Evolutionary conservation across 2,888 invertebrate species (phyloP).

Genomic region (Platypus cylindrus): DNA sequence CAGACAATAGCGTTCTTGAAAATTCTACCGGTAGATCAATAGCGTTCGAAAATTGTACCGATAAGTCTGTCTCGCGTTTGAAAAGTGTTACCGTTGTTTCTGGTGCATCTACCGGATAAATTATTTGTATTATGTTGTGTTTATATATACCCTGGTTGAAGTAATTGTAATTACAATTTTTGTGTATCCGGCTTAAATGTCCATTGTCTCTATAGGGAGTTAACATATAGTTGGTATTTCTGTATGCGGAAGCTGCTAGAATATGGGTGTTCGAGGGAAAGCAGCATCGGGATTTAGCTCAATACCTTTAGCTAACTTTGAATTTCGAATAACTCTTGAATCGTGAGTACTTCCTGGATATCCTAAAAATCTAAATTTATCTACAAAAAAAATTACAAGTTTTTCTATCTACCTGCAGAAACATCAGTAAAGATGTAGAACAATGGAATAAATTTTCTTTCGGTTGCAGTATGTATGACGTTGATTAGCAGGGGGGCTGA

Average conservation of each 20-base stretch:
- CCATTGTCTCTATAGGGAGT: constrained; percentile 2
- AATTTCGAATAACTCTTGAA: not conserved
- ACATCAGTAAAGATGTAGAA: constrained; percentile 2
- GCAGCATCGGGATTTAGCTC: not conserved
- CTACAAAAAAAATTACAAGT: not conserved
- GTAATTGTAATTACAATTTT: constrained; percentile 2
- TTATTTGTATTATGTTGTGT: too few species aligned
- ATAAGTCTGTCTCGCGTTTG: too few species aligned
- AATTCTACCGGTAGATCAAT: too few species aligned
- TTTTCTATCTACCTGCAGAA: not conserved
- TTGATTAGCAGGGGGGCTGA: not conserved
- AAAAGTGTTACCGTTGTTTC: too few species aligned
- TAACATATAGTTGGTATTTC: constrained; percentile 1
- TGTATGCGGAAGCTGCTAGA: constrained; percentile 2
- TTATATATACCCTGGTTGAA: constrained; percentile 1
- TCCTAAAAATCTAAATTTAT: not conserved
- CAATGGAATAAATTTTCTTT: not conserved
- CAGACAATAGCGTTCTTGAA: too few species aligned
- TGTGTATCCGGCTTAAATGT: not conserved
- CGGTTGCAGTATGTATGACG: not conserved
- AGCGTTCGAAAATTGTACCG: too few species aligned
- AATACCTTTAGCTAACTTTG: not conserved
- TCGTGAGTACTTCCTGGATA: not conserved
- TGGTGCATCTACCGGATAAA: too few species aligned
- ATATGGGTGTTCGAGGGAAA: constrained; percentile 1